Percentiles rank a stretch among this genome's conserved stretches.
Evolutionary conservation across 1,140 invertebrate genomes (phyloP).

Genomic region (Papilio glaucus): DNA sequence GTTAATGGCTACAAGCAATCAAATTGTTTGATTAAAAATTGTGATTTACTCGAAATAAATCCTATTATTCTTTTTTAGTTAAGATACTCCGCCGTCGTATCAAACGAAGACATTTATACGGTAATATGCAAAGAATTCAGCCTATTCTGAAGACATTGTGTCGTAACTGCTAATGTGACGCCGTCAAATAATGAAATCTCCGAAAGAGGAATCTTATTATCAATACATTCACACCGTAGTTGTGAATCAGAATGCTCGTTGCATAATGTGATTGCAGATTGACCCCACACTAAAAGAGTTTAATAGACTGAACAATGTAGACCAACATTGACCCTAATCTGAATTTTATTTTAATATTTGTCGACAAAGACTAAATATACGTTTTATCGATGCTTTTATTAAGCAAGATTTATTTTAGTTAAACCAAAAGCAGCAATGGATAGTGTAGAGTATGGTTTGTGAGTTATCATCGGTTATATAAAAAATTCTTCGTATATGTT

Average conservation of each 20-base stretch:
- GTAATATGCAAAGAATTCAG: constrained; percentile 12
- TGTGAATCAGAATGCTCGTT: constrained; percentile 61
- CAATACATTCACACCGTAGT: constrained; percentile 58
- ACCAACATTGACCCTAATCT: constrained; percentile 56
- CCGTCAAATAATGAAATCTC: constrained; percentile 30
- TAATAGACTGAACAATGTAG: constrained; percentile 78
- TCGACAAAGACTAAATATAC: constrained; percentile 16
- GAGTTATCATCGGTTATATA: not conserved
- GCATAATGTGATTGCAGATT: constrained; percentile 72
- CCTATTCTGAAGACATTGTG: not conserved
- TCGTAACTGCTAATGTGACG: constrained; percentile 26
- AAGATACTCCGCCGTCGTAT: too few relatives aligned
- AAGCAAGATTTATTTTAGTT: not conserved
- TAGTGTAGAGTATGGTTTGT: not conserved
- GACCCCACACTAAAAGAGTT: constrained; percentile 76
- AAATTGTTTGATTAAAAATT: too few relatives aligned
- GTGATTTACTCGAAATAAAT: too few relatives aligned
- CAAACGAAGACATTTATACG: not conserved
- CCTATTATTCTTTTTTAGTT: too few relatives aligned
- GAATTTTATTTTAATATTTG: constrained; percentile 27
- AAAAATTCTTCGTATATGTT: not conserved
- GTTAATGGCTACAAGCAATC: too few relatives aligned
- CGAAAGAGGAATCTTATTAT: constrained; percentile 56
- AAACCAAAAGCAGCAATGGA: constrained; percentile 43
- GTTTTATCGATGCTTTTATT: constrained; percentile 43